These are phyloP conservation scores for Limnephilus auricula DNA, from an alignment of 2,888 invertebrate species.

Conservation along the genomic window DNA sequence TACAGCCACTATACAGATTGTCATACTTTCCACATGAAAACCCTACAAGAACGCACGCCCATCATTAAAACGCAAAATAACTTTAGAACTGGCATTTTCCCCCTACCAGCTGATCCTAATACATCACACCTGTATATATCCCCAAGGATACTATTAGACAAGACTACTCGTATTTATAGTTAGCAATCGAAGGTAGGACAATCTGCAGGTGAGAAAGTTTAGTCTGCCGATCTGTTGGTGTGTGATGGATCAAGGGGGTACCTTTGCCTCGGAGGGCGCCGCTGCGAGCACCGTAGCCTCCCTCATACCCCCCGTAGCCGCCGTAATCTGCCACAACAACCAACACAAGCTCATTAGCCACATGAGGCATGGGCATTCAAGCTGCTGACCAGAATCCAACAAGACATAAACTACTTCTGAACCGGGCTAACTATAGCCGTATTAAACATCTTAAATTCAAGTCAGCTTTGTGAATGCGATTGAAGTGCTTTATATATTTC, in stretches of 20 bases:
- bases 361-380: not conserved
- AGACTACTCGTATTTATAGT: not conserved
- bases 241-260: slow-evolving; percentile 74
- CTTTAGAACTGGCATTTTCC: not conserved
- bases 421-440: not conserved
- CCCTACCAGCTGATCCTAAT: not conserved
- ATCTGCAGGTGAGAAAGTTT: slow-evolving; percentile 47
- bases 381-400: not conserved
- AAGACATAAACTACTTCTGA: not conserved
- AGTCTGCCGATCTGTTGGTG: slow-evolving; percentile 46
- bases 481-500: not conserved
- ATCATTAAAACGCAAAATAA: not conserved
- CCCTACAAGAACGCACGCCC: not conserved
- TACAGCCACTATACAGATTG: slow-evolving; percentile 16
- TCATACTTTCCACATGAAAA: slow-evolving; percentile 7
- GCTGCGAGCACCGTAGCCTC: slow-evolving; percentile 92
- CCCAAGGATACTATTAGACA: slow-evolving; percentile 1
- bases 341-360: slow-evolving; percentile 48
- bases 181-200: not conserved
- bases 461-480: not conserved
- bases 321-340: slow-evolving; percentile 83
- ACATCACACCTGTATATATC: slow-evolving; percentile 17
- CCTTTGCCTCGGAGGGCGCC: slow-evolving; percentile 93
- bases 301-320: slow-evolving; percentile 92
- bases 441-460: not conserved